Base-by-base conservation (phyloP, 1,140 invertebrate species). In the Sitobion miscanthi region DNA sequence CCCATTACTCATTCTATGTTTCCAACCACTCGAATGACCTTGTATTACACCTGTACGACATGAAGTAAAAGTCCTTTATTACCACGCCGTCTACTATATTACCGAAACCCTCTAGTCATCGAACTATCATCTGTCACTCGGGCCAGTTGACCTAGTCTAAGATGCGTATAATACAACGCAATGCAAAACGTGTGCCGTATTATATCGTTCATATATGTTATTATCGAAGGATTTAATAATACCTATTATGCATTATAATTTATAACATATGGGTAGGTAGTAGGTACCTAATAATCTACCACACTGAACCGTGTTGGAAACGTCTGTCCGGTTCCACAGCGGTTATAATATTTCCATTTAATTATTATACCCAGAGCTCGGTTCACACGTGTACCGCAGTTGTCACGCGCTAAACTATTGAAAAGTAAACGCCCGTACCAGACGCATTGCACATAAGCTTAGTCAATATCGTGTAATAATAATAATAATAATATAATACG, bases 401-500 rank as follows among this genome's bases (percentile, higher is more conserved):
- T 42, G 23, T n/a, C 21, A n/a, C n/a, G n/a, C 23, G 3, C 45
- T 85, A 45, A 85, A 45, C 23, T 45, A 85, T 85, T 85, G 83
- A 45, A 85, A 85, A 85, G 83, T 85, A 85, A 85, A 85, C 38
- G 83, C 42, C 3, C 8, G 23, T 25, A 77, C 0, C 62, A 21
- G 9, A 85, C 42, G 83, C 20, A 69, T 69, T 69, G 30, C n/a
- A 77, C 83, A 11, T 30, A 23, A 38, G 83, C 83, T 85, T 85
- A 77, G 62, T n/a, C 11, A 77, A 77, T 77, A 77, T 77, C 30
- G 30, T 17, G n/a, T n/a, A 35, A 6, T 69, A 83, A 83, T 83
- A 83, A 83, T 83, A 85, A 83, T 85, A 45, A 83, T 42, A 85
- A 11, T 83, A 83, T 42, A 38, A 38, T 83, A 83, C 83, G 38